Base-by-base conservation (phyloP, 2,797 vertebrate genomes). In the Oreochromis mossambicus region DNA sequence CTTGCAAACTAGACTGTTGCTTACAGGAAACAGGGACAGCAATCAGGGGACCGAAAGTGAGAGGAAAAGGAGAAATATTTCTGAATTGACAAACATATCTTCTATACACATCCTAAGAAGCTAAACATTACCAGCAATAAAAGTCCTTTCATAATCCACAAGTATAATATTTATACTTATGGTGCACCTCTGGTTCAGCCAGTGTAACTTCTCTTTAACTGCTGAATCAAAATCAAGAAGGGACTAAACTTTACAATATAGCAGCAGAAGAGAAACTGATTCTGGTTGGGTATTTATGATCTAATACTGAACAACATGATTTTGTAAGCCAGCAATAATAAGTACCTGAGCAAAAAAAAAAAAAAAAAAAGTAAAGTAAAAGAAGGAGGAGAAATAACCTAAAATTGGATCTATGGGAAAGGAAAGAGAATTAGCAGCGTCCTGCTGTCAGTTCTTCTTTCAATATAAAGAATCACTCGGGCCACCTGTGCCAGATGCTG, bases 401-500 rank as follows among this genome's bases (percentile, higher is more conserved):
- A 19, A 73, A 73, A 70, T 46, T 70, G 38, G 66, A 46, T 46
- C 38, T 70, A 11, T 17, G 21, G 66, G 21, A 79, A 55, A 46
- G 29, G 21, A 77, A 26, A 76, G 21, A 26, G 8, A 46, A 73
- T 73, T 73, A 48, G 41, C 24, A 68, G 56, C 21, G 6, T 79
- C 78, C 79, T 83, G 58, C 77, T 92, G 90, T 93, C 89, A 90
- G 34, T 81, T 91, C 80, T 77, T 85, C 80, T 77, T 84, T 77
- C 68, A 70, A 29, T 66, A 85, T 90, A 86, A 94, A 87, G 78
- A 90, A 94, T 94, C 68, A 63, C 86, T 66, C 66, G 78, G 84
- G 68, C 88, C 89, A 88, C 81, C 85, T 85, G 87, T 68, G 36
- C 94, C 94, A 95, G 93, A 94, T 95, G 93, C 91, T 92, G 84